Conservation (phyloP, 2,113 vertebrate genomes). For the Calidris pugnax region DNA sequence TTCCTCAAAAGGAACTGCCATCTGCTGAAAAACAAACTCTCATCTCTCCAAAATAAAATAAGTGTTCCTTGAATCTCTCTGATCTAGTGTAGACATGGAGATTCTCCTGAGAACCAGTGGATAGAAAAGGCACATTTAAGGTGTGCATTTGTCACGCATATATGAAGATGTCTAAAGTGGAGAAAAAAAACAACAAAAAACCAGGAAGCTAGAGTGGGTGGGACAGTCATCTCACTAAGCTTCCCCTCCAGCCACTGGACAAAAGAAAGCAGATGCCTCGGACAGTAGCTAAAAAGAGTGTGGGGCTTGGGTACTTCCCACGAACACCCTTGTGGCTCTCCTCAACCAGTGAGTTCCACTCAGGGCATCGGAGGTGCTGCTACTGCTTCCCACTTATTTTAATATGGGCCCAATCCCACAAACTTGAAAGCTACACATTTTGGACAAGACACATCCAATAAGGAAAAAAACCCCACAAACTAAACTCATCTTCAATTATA, state of each 20-base stretch:
- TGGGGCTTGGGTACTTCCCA: neutral
- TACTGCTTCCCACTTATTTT: neutral
- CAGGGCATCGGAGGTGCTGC: neutral
- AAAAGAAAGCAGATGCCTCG: fast-evolving
- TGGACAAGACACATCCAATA: neutral
- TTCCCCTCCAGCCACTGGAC: neutral
- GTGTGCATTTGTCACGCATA: neutral
- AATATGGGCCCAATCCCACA: neutral
- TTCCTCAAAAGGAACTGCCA: neutral
- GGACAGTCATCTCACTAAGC: neutral
- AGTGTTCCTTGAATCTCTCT: neutral
- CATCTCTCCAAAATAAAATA: neutral
- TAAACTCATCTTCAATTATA: neutral
- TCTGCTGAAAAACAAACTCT: neutral
- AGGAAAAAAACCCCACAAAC: neutral
- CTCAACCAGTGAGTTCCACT: neutral
- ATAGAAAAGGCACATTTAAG: neutral
- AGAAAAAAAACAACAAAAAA: neutral
- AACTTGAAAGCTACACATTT: neutral
- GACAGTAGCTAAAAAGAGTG: neutral
- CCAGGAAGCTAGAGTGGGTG: neutral
- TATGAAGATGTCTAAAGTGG: neutral
- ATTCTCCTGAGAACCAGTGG: neutral
- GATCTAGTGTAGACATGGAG: neutral
- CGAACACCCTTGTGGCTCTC: neutral